phyloP scores from a whole-genome alignment of 2,113 vertebrate genomes.

The Melanocharis versteri region DNA sequence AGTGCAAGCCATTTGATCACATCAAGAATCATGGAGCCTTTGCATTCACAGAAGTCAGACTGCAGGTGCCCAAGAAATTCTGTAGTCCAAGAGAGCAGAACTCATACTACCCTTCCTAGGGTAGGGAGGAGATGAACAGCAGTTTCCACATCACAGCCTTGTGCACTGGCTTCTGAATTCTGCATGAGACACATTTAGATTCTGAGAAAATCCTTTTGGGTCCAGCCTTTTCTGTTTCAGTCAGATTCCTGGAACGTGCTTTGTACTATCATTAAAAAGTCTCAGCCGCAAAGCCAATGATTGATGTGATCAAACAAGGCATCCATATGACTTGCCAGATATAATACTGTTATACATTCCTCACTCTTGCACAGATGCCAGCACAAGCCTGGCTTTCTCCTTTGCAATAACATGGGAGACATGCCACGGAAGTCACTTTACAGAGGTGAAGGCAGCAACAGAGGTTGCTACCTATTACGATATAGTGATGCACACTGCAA shows the following conservation, averaged over 20 bases:
- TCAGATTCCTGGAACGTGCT: not conserved
- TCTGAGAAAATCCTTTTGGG: not conserved
- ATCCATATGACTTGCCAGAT: conserved; percentile 37
- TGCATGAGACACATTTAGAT: not conserved
- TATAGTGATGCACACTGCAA: not conserved
- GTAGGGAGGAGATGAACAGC: not conserved
- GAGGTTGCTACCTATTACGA: not conserved
- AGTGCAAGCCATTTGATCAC: not conserved
- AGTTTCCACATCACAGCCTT: not conserved
- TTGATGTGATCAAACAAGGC: conserved; percentile 37
- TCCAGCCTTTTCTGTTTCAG: not conserved
- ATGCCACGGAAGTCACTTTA: not conserved
- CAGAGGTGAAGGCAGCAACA: not conserved
- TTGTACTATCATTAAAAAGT: not conserved
- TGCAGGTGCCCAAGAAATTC: not conserved
- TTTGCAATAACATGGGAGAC: not conserved
- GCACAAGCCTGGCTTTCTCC: not conserved
- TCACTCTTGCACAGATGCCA: conserved; percentile 37
- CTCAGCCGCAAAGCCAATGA: not conserved
- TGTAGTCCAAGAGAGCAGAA: not conserved
- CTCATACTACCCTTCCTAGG: not conserved
- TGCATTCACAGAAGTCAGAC: not conserved
- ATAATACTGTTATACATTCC: not conserved
- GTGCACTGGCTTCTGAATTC: not conserved
- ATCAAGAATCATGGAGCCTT: not conserved